Evolutionary conservation across 2,888 invertebrate genomes (phyloP), one percentile per base, ranked within the genome.

Genomic region (Chymomyza fuscimana): DNA sequence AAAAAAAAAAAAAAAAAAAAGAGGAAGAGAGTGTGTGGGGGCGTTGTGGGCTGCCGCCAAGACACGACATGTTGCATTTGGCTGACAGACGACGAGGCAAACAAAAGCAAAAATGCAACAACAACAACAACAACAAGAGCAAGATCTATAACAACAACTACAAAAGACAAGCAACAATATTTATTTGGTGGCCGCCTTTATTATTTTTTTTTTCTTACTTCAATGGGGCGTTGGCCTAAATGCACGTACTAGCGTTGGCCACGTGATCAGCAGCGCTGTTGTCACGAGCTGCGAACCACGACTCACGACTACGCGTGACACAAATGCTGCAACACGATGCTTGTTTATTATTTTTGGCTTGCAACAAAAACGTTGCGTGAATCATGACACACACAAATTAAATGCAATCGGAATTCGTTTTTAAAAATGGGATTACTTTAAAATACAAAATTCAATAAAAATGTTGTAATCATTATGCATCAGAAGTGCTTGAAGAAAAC

Each of bases 1-100:
- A 19, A 19, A 19, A 19, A 19, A 19, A 19, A 32, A 1, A 32
- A 32, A 1, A 32, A 32, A 5, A 32, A 19, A 54, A 10, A 6
- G 22, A 22, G 19, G 19, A 16, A 54, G 9, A n/a, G 54, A 4
- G 54, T 19, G 54, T 19, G 54, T 54, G 54, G 9, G 54, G 19
- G 22, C 22, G 22, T 54, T 54, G 54, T 54, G 54, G 54, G 54
- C 54, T 54, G 54, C 19, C 54, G 54, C 19, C 54, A 54, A 19
- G 54, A 54, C 54, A 54, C 19, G 54, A 54, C 54, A 54, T 22
- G 22, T 54, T 54, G 54, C 40, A 46, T 46, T 46, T 46, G 40
- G 10, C 40, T 46, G 40, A 46, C 40, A 46, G 40, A 46, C 12
- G 40, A 12, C 12, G 40, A 12, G 40, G 12, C 40, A 46, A 46